These are phyloP conservation scores for Eremophila alpestris DNA, from an alignment of 2,797 vertebrate species.

Conservation along the genomic window DNA sequence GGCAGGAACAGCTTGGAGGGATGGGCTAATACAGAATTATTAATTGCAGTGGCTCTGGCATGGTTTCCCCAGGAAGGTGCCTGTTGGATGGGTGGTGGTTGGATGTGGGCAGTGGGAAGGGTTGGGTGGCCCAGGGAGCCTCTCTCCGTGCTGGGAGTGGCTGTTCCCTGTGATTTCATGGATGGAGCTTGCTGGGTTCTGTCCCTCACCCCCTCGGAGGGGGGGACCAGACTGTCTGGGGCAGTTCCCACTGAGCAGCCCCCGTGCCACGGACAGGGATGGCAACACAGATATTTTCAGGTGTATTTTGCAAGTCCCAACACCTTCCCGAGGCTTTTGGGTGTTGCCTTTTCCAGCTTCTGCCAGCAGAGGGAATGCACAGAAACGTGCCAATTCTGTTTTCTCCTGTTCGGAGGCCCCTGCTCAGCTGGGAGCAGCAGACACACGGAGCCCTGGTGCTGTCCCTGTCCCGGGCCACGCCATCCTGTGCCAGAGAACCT, in stretches of 20 bases:
- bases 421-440: not conserved
- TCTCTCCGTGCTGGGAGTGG: rapidly evolving
- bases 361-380: constrained; percentile 64
- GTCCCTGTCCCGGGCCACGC: not conserved
- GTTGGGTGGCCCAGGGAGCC: not conserved
- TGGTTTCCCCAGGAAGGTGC: not conserved
- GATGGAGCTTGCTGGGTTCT: rapidly evolving
- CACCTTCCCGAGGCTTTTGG: not conserved
- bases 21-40: constrained; percentile 51
- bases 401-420: not conserved
- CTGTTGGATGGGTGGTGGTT: rapidly evolving
- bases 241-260: not conserved
- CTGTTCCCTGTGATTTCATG: rapidly evolving
- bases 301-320: not conserved
- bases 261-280: rapidly evolving
- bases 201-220: rapidly evolving
- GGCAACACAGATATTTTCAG: not conserved
- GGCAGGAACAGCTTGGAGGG: constrained; percentile 65
- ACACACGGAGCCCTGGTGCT: not conserved
- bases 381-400: not conserved
- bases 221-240: not conserved
- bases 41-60: not conserved
- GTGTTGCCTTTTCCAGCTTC: constrained; percentile 51
- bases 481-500: not conserved
- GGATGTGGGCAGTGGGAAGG: not conserved